These are phyloP conservation scores for Microplitis deprimator DNA, from an alignment of 2,888 invertebrate genomes.

Conservation along the genomic window DNA sequence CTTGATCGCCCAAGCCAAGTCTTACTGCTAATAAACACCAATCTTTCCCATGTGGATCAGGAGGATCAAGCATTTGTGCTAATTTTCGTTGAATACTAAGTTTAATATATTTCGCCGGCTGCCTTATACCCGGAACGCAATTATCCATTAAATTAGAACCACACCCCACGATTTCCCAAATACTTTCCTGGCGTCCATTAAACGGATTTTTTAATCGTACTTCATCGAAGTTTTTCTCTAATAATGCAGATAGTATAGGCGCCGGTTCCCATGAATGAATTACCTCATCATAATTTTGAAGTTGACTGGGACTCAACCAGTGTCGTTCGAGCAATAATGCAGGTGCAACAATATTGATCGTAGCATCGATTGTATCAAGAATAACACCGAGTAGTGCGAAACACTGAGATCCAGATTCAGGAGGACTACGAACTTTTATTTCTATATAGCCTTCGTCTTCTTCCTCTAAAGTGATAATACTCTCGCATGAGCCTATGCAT, in stretches of 20 bases:
- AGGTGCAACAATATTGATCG: slow-evolving; percentile 78
- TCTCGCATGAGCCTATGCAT: slow-evolving; percentile 79
- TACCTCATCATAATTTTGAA: slow-evolving; percentile 71
- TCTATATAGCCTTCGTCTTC: slow-evolving; percentile 75
- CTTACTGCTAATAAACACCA: slow-evolving; percentile 84
- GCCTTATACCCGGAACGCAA: slow-evolving; percentile 66
- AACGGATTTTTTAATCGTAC: slow-evolving; percentile 67
- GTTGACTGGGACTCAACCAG: slow-evolving; percentile 77
- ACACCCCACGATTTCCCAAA: slow-evolving; percentile 68
- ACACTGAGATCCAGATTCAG: slow-evolving; percentile 73
- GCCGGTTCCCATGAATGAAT: slow-evolving; percentile 68
- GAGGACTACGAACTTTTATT: slow-evolving; percentile 79
- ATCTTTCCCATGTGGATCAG: slow-evolving; percentile 81
- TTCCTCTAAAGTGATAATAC: slow-evolving; percentile 77
- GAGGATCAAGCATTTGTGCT: slow-evolving; percentile 81
- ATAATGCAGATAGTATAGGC: slow-evolving; percentile 61
- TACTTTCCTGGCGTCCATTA: slow-evolving; percentile 65
- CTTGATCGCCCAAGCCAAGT: slow-evolving; percentile 76
- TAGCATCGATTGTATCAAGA: slow-evolving; percentile 75
- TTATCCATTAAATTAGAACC: slow-evolving; percentile 63
- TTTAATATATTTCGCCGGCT: slow-evolving; percentile 75
- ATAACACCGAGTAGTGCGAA: slow-evolving; percentile 82
- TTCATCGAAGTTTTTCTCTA: slow-evolving; percentile 65
- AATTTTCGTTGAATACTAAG: slow-evolving; percentile 76
- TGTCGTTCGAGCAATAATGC: slow-evolving; percentile 79